Evolutionary conservation across 37 sponge, comb jelly and placozoan genomes (phyloP).

Genomic region (Spongilla lacustris): DNA sequence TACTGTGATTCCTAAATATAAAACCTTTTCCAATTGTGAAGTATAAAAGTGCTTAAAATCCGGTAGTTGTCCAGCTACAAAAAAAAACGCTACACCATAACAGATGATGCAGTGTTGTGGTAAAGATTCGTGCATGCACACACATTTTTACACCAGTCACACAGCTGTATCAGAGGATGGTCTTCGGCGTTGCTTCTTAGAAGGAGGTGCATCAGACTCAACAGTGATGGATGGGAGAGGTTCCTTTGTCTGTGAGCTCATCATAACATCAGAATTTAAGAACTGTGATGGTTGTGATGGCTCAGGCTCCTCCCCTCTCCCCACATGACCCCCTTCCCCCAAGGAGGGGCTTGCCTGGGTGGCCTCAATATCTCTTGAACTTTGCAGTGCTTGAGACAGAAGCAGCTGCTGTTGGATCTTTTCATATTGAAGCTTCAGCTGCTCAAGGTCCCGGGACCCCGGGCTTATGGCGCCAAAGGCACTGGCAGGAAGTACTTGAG

Average conservation of each 20-base stretch:
- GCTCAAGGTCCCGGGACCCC: constrained; percentile 45
- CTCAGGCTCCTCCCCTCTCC: not conserved
- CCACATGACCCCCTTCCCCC: not conserved
- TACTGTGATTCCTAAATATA: not conserved
- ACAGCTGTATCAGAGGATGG: not conserved
- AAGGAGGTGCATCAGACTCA: not conserved
- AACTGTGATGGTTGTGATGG: not conserved
- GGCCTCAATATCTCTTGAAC: too few relatives aligned
- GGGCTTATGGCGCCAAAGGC: constrained; percentile 28
- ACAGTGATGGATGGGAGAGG: not conserved
- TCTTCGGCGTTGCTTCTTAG: not conserved
- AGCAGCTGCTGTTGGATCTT: constrained; percentile 49
- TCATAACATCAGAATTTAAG: constrained; percentile 45
- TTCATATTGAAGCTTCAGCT: constrained; percentile 69
- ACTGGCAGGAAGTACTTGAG: not conserved
- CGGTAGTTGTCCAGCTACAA: too few relatives aligned
- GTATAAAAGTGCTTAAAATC: not conserved
- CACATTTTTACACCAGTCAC: not conserved
- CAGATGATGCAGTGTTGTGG: not conserved
- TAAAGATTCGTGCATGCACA: not conserved
- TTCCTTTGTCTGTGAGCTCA: constrained; percentile 14
- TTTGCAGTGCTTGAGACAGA: constrained; percentile 17
- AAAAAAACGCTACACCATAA: not conserved
- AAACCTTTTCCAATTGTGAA: not conserved
- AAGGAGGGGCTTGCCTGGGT: not conserved